Conservation (phyloP, 2,888 invertebrate species). For the Cryptocephalus primarius region DNA sequence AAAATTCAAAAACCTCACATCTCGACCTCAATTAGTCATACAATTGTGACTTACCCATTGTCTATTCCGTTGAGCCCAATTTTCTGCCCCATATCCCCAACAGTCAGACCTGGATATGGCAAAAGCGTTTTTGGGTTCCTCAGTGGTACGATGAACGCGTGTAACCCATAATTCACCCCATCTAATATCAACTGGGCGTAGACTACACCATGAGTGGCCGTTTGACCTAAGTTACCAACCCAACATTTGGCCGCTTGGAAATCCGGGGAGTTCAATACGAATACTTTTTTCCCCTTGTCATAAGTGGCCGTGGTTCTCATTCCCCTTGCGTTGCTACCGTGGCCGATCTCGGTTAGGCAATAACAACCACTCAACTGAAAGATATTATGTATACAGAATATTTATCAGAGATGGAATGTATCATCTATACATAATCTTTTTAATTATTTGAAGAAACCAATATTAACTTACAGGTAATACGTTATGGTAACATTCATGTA, state of each 20-base stretch:
- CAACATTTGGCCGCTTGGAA: conserved; percentile 76
- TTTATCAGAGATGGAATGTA: too few species aligned
- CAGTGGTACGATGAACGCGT: conserved; percentile 80
- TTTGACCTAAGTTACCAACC: conserved; percentile 70
- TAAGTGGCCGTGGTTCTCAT: conserved; percentile 81
- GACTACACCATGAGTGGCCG: conserved; percentile 78
- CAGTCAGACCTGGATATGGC: conserved; percentile 66
- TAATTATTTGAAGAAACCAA: too few species aligned
- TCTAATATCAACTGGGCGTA: conserved; percentile 82
- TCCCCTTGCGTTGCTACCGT: conserved; percentile 82
- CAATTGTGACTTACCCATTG: conserved; percentile 59
- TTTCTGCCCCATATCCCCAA: conserved; percentile 91
- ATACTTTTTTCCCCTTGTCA: conserved; percentile 55
- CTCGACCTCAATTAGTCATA: too few species aligned
- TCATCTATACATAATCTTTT: too few species aligned
- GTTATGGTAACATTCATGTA: too few species aligned
- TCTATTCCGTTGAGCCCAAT: conserved; percentile 85
- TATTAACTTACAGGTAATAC: too few species aligned
- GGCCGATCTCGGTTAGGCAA: conserved; percentile 80
- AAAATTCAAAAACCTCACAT: too few species aligned
- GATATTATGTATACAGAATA: too few species aligned
- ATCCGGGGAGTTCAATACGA: conserved; percentile 64
- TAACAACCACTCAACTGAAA: conserved; percentile 57
- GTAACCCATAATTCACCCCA: conserved; percentile 70
- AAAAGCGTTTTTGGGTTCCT: conserved; percentile 60